Evolutionary conservation across 2,113 vertebrate genomes (phyloP).

Genomic region (Notarius lentiginosus): DNA sequence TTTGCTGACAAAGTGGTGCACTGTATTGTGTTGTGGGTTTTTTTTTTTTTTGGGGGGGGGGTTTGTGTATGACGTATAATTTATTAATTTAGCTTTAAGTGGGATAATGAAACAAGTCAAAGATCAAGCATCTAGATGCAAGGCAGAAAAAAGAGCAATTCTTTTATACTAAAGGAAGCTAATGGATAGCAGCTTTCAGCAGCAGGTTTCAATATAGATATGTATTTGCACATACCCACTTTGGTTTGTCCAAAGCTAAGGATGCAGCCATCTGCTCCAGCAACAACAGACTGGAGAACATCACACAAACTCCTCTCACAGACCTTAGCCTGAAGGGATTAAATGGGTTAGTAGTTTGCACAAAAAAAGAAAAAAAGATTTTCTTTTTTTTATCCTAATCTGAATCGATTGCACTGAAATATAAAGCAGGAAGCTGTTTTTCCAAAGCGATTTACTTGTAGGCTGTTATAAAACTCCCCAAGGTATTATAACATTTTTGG

Average conservation of each 20-base stretch:
- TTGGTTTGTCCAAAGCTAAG: constrained; percentile 85
- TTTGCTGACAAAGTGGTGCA: not conserved
- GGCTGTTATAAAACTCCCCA: not conserved
- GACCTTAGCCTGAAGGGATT: constrained; percentile 76
- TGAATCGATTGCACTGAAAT: not conserved
- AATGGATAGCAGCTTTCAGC: constrained; percentile 6
- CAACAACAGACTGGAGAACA: constrained; percentile 86
- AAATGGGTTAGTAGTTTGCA: not conserved
- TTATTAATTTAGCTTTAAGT: constrained; percentile 32
- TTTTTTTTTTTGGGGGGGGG: too few species aligned
- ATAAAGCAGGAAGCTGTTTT: not conserved
- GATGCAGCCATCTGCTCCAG: constrained; percentile 83
- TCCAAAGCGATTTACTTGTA: not conserved
- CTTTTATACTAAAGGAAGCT: constrained; percentile 2
- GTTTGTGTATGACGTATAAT: constrained; percentile 20
- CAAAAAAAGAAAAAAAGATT: not conserved
- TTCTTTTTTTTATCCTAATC: not conserved
- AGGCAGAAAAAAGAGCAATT: not conserved
- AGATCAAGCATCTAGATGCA: not conserved
- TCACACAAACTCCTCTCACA: constrained; percentile 83
- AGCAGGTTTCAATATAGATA: not conserved
- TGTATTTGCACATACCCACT: constrained; percentile 72
- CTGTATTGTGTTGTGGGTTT: too few species aligned
- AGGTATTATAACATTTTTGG: constrained; percentile 2
- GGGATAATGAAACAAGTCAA: not conserved